Evolutionary conservation across 2,797 vertebrate genomes (phyloP), one percentile per base, ranked within the genome.

Genomic region (Ficedula albicollis): DNA sequence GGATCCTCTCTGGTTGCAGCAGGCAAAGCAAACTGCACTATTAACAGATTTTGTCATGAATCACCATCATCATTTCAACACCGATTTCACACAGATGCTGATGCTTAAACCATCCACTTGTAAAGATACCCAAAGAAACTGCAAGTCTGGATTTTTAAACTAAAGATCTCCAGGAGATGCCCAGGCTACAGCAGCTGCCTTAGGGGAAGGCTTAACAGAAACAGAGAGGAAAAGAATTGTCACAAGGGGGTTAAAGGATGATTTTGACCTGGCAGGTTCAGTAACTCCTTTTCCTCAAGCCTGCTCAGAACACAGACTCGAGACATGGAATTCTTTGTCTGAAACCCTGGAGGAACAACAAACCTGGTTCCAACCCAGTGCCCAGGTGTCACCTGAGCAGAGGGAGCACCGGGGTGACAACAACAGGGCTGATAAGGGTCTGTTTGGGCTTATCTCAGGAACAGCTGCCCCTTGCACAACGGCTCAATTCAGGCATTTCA

Each of bases 341-440:
- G 59, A 44, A 84, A 63, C 14, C 30, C 48, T 19, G 48, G 58
- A 69, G 63, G 38, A 84, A 10, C 4, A 60, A 8, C 51, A 58
- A 1, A 3, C 1, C 46, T 15, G 59, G 20, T 10, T 23, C 32
- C 36, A 72, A 4, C 7, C 49, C 54, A 23, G 13, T 26, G 51
- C n/a, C 32, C 36, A 30, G 13, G 26, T 14, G 18, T 26, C 75
- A 62, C 15, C 46, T 1, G n/a, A 69, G 76, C 43, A 73, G 68
- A 15, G 10, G 1, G 27, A n/a, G 9, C 2, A 1, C 6, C 21
- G 41, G 16, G 59, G 22, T 55, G 32, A 51, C 32, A 64, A 1
- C 23, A 30, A 27, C 0, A 0, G 62, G 75, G 58, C 18, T 39
- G 79, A 15, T 14, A 51, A n/a, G 1, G 19, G 4, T 2, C 18